Percentiles rank a stretch among this genome's conserved stretches.
These are phyloP conservation scores for Pimpla rufipes DNA, from an alignment of 2,888 invertebrate species.

Conservation along the genomic window DNA sequence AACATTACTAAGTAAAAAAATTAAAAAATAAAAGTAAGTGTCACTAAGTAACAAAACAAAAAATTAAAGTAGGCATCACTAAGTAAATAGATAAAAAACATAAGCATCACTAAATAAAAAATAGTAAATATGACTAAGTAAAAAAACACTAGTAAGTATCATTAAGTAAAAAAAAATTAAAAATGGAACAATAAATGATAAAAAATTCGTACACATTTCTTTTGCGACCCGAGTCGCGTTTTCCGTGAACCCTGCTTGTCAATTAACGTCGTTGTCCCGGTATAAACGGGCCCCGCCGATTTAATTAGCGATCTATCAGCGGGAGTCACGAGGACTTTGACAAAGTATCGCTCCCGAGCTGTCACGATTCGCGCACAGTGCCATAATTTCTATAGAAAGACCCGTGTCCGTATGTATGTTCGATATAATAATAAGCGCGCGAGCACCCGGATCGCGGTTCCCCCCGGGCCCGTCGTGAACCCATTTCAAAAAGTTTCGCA, in stretches of 20 bases:
- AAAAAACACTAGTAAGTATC: no score
- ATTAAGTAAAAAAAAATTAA: no score
- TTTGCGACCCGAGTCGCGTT: background rate
- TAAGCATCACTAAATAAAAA: no score
- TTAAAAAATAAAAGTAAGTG: no score
- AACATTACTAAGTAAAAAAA: no score
- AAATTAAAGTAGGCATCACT: no score
- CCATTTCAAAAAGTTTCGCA: conserved; percentile 67
- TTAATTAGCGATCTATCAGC: conserved; percentile 65
- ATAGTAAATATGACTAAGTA: no score
- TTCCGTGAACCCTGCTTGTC: conserved; percentile 24
- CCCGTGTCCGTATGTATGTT: conserved; percentile 38
- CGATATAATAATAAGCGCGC: conserved; percentile 65
- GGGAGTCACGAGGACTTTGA: conserved; percentile 63
- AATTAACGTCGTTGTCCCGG: conserved; percentile 44
- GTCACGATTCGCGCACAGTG: conserved; percentile 57
- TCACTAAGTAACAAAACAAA: no score
- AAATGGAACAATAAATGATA: no score
- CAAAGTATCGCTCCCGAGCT: conserved; percentile 58
- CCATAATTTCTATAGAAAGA: conserved; percentile 62
- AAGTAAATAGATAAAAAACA: background rate
- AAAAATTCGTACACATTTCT: no score
- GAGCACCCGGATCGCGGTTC: conserved; percentile 36
- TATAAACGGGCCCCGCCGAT: conserved; percentile 33
- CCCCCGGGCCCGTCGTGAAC: conserved; percentile 66